Conservation (phyloP, 2,797 vertebrate species). For the Adelosebastes latens region DNA sequence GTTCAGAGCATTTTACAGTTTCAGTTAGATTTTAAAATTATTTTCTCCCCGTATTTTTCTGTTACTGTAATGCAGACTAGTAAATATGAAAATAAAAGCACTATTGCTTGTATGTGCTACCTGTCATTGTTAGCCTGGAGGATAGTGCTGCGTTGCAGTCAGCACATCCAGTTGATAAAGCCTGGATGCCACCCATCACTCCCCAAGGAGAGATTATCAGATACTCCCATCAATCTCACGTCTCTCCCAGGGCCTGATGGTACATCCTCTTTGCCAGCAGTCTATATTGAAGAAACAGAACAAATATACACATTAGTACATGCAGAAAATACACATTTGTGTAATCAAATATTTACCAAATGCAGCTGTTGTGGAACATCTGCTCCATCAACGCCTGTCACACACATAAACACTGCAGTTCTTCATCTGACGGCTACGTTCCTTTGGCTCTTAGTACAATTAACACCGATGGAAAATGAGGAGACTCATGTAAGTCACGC, state of each 20-base stretch:
- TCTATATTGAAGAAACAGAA: constrained; percentile 13
- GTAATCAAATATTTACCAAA: background rate
- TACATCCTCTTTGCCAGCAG: constrained; percentile 35
- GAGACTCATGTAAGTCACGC: background rate
- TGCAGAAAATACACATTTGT: background rate
- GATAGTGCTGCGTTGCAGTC: constrained; percentile 7
- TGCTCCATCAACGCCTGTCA: constrained; percentile 11
- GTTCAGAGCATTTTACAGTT: constrained; percentile 30
- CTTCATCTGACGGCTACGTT: background rate
- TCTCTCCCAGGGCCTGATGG: constrained; percentile 31
- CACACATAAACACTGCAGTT: background rate
- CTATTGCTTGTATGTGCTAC: constrained; percentile 4
- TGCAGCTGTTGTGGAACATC: constrained; percentile 25
- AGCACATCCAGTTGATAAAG: constrained; percentile 51
- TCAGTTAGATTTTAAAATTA: constrained; percentile 9
- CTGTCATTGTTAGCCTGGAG: constrained; percentile 25
- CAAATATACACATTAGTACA: constrained; percentile 5
- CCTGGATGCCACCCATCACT: constrained; percentile 34
- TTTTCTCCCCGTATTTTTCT: constrained; percentile 1
- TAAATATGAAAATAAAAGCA: constrained; percentile 23
- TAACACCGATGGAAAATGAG: background rate
- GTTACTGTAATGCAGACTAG: constrained; percentile 6
- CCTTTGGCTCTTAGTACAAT: background rate
- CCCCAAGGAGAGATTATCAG: constrained; percentile 46
- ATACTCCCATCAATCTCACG: constrained; percentile 54